These are phyloP conservation scores for Notarius lentiginosus DNA, from an alignment of 2,113 vertebrate genomes.

Conservation along the genomic window DNA sequence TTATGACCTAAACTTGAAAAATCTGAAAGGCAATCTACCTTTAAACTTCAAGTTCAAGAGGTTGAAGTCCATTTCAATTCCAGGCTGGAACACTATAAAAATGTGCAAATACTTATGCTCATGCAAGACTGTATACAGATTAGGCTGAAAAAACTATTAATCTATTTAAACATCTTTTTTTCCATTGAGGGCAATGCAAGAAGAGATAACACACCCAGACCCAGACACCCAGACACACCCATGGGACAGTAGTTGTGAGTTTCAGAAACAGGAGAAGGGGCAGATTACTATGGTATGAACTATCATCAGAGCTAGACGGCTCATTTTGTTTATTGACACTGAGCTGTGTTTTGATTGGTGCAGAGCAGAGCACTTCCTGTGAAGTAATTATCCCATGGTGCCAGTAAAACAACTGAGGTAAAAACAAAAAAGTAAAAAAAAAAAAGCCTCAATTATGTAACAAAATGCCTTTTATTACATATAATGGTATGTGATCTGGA, in stretches of 20 bases:
- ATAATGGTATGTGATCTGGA: not conserved
- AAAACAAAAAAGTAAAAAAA: not conserved
- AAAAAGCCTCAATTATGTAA: not conserved
- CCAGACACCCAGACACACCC: slow-evolving; percentile 3
- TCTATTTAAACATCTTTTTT: not conserved
- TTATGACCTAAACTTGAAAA: no score
- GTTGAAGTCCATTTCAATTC: not conserved
- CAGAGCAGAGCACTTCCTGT: slow-evolving; percentile 59
- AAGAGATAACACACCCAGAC: slow-evolving; percentile 13
- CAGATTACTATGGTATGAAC: slow-evolving; percentile 28
- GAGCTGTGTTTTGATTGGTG: slow-evolving; percentile 58
- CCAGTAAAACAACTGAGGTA: not conserved
- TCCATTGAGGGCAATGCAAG: not conserved
- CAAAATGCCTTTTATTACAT: not conserved
- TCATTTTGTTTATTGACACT: slow-evolving; percentile 66
- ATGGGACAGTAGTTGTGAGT: slow-evolving; percentile 17
- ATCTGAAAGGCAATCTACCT: no score
- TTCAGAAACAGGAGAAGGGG: not conserved
- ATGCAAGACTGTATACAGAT: not conserved
- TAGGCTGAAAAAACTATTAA: not conserved
- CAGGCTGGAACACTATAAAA: not conserved
- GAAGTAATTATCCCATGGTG: slow-evolving; percentile 62
- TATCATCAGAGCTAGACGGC: slow-evolving; percentile 56
- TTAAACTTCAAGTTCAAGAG: not conserved
- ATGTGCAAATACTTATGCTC: not conserved